These are phyloP conservation scores for Sinonovacula constricta DNA, from an alignment of 1,140 invertebrate species.

Conservation along the genomic window DNA sequence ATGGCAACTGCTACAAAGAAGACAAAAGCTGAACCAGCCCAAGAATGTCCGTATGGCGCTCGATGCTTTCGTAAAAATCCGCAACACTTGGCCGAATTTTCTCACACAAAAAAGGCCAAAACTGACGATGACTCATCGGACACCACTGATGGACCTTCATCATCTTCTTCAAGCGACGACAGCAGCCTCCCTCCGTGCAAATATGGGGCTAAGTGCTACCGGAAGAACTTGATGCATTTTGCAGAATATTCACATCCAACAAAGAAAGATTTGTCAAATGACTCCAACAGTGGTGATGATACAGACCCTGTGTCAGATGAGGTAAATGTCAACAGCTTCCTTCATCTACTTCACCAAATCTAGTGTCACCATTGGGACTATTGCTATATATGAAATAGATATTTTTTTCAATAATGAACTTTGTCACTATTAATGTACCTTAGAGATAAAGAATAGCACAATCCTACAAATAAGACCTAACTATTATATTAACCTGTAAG, in stretches of 20 bases:
- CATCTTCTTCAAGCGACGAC: background rate
- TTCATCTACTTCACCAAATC: too few species aligned
- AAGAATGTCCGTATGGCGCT: conserved; percentile 59
- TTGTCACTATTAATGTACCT: too few species aligned
- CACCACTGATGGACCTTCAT: conserved; percentile 18
- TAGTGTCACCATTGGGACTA: too few species aligned
- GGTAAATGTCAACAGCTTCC: conserved; percentile 42
- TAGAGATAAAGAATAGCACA: too few species aligned
- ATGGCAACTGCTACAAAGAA: conserved; percentile 52
- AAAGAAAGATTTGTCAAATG: background rate
- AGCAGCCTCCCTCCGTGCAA: conserved; percentile 58
- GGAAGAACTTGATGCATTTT: conserved; percentile 69
- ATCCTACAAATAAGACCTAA: too few species aligned
- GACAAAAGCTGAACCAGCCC: conserved; percentile 41
- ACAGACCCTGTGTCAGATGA: conserved; percentile 55
- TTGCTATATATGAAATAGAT: too few species aligned
- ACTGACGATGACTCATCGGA: background rate
- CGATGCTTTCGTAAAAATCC: conserved; percentile 63
- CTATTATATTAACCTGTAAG: too few species aligned
- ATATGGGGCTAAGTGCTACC: conserved; percentile 66
- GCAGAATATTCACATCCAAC: conserved; percentile 65
- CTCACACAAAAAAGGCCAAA: conserved; percentile 43
- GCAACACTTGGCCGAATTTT: conserved; percentile 56
- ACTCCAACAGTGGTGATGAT: conserved; percentile 37
- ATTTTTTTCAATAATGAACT: too few species aligned